Evolutionary conservation across 2,888 invertebrate species (phyloP).

Genomic region (Petrolisthes manimaculis): DNA sequence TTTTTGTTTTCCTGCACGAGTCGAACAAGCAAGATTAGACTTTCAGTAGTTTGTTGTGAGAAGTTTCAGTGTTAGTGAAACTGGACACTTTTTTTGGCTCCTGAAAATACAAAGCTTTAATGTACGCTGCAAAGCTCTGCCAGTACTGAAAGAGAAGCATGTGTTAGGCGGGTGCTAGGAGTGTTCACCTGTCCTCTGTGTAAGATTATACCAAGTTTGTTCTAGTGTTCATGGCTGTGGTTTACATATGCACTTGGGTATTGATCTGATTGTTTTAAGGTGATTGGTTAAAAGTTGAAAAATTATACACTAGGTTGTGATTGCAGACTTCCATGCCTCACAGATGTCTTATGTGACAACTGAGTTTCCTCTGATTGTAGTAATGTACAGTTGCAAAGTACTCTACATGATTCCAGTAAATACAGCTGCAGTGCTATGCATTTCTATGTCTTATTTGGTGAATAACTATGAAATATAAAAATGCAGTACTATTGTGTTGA

Average conservation of each 20-base stretch:
- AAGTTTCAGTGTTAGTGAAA: constrained; percentile 55
- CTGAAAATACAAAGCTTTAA: constrained; percentile 55
- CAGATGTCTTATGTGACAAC: constrained; percentile 2
- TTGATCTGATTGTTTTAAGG: constrained; percentile 58
- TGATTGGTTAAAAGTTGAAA: constrained; percentile 41
- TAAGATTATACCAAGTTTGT: constrained; percentile 1
- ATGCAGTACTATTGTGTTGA: not conserved
- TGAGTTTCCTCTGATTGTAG: not conserved
- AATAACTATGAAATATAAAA: not conserved
- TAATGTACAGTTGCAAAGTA: not conserved
- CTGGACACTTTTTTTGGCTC: constrained; percentile 50
- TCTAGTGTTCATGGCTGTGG: constrained; percentile 37
- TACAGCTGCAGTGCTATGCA: too few relatives aligned
- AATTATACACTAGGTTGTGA: constrained; percentile 24
- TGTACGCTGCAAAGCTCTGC: constrained; percentile 24
- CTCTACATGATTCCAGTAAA: not conserved
- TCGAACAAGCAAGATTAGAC: constrained; percentile 46
- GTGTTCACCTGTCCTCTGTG: constrained; percentile 15
- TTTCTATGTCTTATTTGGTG: too few relatives aligned
- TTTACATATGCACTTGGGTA: constrained; percentile 37
- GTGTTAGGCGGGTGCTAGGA: constrained; percentile 2
- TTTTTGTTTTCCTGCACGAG: constrained; percentile 10
- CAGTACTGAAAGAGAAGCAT: constrained; percentile 5
- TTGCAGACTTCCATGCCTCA: constrained; percentile 19
- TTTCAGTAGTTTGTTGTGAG: constrained; percentile 55